phyloP scores from a whole-genome alignment of 64 coral and sea anemone genomes.

The Acropora tenuis region DNA sequence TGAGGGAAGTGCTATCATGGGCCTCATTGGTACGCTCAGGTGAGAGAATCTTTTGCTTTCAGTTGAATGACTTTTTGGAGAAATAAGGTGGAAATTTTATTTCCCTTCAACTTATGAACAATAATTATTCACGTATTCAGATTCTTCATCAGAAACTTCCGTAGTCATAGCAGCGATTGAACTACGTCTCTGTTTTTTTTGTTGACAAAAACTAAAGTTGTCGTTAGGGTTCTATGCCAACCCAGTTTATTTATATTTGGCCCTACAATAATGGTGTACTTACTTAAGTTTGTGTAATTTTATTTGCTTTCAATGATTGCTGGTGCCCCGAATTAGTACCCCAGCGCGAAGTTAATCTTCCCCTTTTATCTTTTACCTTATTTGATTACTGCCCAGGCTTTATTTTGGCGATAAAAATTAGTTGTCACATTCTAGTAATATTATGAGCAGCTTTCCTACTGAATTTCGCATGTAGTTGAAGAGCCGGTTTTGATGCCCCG shows the following conservation, averaged over 20 bases:
- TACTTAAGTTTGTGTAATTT: no score
- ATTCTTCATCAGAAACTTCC: background rate
- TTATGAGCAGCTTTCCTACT: no score
- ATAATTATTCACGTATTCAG: background rate
- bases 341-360: no score
- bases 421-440: no score
- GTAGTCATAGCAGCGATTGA: constrained; percentile 22
- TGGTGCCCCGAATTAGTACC: no score
- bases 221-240: background rate
- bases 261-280: no score
- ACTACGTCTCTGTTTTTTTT: background rate
- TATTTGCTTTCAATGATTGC: no score
- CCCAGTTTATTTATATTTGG: background rate
- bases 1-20: constrained; percentile 90
- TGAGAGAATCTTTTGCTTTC: constrained; percentile 10
- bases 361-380: no score
- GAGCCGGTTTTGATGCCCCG: no score
- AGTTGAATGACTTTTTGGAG: background rate
- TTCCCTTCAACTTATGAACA: background rate
- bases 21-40: constrained; percentile 90
- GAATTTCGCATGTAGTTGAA: no score
- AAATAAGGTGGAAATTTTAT: background rate
- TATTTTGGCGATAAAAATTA: no score
- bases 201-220: background rate
- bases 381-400: no score